Conservation (phyloP, 2,797 vertebrate genomes). For the Eulemur coronatus region DNA sequence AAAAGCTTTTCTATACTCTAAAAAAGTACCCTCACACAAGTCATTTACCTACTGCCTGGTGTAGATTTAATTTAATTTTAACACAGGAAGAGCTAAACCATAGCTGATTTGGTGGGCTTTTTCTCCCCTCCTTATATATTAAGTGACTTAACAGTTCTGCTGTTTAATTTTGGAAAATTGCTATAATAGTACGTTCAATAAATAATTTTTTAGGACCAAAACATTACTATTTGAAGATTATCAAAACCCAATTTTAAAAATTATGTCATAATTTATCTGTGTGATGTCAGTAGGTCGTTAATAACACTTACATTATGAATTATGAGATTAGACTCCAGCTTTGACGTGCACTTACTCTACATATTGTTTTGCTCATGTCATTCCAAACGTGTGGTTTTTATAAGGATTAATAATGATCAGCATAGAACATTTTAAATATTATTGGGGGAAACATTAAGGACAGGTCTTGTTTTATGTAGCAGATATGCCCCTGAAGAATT, state of each 20-base stretch:
- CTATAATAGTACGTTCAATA: neutral
- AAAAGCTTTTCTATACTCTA: neutral
- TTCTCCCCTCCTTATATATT: neutral
- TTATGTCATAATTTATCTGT: neutral
- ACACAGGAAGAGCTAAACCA: neutral
- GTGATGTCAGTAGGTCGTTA: neutral
- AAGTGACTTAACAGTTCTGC: neutral
- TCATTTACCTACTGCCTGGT: neutral
- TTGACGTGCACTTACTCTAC: neutral
- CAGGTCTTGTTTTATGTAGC: neutral
- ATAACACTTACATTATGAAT: neutral
- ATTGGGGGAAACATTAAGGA: neutral
- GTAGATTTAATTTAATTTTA: slow-evolving; percentile 29
- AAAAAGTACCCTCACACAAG: neutral
- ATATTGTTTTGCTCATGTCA: neutral
- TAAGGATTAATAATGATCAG: neutral
- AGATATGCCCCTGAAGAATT: neutral
- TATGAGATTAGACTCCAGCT: neutral
- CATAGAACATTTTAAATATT: neutral
- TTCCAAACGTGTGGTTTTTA: neutral
- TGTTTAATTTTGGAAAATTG: slow-evolving; percentile 11
- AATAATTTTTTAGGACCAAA: neutral
- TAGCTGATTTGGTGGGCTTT: neutral
- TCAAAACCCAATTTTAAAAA: neutral
- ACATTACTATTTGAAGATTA: neutral